phyloP scores from a whole-genome alignment of 2,113 vertebrate genomes.

The Pungitius pungitius region DNA sequence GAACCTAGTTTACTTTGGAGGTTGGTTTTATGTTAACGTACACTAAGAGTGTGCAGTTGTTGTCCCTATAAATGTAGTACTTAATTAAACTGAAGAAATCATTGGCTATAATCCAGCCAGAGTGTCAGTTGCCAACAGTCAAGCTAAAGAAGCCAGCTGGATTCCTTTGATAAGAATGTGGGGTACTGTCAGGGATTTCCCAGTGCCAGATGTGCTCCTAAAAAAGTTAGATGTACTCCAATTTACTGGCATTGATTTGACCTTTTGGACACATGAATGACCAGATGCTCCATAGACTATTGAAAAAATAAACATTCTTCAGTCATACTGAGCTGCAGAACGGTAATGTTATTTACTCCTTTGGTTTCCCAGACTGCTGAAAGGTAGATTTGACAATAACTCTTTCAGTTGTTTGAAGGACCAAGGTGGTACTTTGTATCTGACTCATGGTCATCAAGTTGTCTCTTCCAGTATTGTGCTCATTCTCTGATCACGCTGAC shows the following conservation, averaged over 20 bases:
- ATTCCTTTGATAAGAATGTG: not conserved
- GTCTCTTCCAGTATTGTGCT: not conserved
- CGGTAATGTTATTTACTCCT: not conserved
- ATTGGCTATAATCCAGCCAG: not conserved
- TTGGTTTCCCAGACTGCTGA: not conserved
- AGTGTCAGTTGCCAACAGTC: not conserved
- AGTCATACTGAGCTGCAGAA: not conserved
- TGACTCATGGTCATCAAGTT: not conserved
- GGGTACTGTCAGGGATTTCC: not conserved
- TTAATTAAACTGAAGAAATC: not conserved
- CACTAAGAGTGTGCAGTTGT: not conserved
- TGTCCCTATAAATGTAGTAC: not conserved
- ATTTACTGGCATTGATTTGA: conserved; percentile 13
- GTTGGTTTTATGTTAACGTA: not conserved
- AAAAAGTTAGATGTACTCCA: conserved; percentile 1
- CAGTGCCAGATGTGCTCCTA: conserved; percentile 16
- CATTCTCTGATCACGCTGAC: not conserved
- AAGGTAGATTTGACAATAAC: not conserved
- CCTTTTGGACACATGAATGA: conserved; percentile 10
- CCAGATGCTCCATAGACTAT: conserved; percentile 20
- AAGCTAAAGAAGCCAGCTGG: not conserved
- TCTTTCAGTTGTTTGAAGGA: not conserved
- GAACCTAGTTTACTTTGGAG: not conserved
- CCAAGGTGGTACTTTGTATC: not conserved
- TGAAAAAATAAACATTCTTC: not conserved